Conservation (phyloP, 2,888 invertebrate species). For the Dendrolimus pini region DNA sequence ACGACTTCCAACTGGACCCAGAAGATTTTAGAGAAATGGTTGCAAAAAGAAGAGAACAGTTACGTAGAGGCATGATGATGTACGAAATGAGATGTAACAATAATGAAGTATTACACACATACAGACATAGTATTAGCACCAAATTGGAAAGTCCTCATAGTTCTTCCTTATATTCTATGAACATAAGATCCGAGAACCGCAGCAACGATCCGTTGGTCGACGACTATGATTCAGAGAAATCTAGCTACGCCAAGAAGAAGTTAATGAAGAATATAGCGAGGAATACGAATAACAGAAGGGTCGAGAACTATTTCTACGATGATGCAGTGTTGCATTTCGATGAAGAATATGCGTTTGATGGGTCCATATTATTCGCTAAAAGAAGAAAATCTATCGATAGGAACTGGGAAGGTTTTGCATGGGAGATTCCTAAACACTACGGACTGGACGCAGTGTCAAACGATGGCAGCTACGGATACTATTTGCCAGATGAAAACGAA, state of each 20-base stretch:
- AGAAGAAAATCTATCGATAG: slow-evolving; percentile 63
- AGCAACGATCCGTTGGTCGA: slow-evolving; percentile 67
- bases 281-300: slow-evolving; percentile 43
- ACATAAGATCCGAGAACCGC: slow-evolving; percentile 50
- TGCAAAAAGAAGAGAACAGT: slow-evolving; percentile 58
- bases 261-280: slow-evolving; percentile 65
- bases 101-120: slow-evolving; percentile 45
- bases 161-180: slow-evolving; percentile 60
- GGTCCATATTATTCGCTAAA: slow-evolving; percentile 65
- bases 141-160: slow-evolving; percentile 50
- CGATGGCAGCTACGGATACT: slow-evolving; percentile 68
- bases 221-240: slow-evolving; percentile 67
- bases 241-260: slow-evolving; percentile 65
- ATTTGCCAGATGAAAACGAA: slow-evolving; percentile 58
- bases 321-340: slow-evolving; percentile 67
- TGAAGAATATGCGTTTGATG: slow-evolving; percentile 68
- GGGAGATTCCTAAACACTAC: slow-evolving; percentile 45
- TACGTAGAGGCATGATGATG: slow-evolving; percentile 57
- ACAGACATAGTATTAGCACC: slow-evolving; percentile 43
- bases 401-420: slow-evolving; percentile 51
- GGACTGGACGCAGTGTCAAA: slow-evolving; percentile 51
- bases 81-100: slow-evolving; percentile 52
- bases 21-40: slow-evolving; percentile 68
- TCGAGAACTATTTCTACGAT: slow-evolving; percentile 68
- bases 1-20: slow-evolving; percentile 66